Conservation (phyloP, 2,113 vertebrate species). For the Odontophorus gujanensis region DNA sequence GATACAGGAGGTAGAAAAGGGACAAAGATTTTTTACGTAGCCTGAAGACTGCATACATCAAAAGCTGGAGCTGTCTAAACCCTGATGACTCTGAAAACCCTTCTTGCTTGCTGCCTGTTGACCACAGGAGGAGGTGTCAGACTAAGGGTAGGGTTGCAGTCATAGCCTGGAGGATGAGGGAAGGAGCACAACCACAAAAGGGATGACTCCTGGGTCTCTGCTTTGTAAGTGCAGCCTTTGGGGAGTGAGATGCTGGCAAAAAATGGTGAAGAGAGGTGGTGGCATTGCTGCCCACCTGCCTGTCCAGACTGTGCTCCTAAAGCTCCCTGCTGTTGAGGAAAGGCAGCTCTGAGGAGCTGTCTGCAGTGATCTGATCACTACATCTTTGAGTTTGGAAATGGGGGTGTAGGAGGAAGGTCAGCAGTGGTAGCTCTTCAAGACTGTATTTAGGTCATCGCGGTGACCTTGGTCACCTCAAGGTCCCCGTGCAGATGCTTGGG, state of each 20-base stretch:
- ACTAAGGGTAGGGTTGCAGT: not conserved
- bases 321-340: not conserved
- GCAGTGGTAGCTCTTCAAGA: not conserved
- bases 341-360: not conserved
- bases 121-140: not conserved
- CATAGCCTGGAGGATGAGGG: not conserved
- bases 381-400: not conserved
- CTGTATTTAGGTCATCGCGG: not conserved
- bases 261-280: not conserved
- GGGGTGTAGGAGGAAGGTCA: not conserved
- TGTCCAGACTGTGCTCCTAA: not conserved
- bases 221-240: not conserved
- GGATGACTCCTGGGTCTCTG: not conserved
- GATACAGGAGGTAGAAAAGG: not conserved
- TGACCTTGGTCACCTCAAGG: not conserved
- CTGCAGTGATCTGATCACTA: not conserved
- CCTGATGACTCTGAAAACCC: fast-evolving
- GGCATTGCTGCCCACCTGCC: not conserved
- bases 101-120: not conserved
- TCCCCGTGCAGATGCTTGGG: fast-evolving
- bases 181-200: fast-evolving
- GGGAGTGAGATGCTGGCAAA: not conserved
- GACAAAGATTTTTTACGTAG: not conserved
- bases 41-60: not conserved
- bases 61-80: not conserved